Evolutionary conservation across 2,888 invertebrate genomes (phyloP), one percentile per base, ranked within the genome.

Genomic region (Drosophila antonietae): DNA sequence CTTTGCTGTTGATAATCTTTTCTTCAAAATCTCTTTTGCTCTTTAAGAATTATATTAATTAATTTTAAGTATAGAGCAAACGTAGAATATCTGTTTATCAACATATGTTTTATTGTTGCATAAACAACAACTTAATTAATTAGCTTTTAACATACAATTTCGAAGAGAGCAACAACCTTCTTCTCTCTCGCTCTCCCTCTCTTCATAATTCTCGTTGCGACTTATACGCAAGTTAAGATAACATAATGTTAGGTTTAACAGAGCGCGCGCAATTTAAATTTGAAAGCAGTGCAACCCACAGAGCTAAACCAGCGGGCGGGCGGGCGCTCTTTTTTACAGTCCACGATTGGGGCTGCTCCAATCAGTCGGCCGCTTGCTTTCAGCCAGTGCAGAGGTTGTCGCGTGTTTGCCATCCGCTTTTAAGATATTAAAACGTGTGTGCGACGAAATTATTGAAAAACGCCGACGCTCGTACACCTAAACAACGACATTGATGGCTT

Each of bases 331-430:
- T 56, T 41, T 47, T 39, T 39, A 56, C 56, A 58, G 58, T 46
- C 37, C 7, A 31, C 53, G 55, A n/a, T 51, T 68, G 58, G 18
- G 35, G 49, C 63, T 70, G 80, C 67, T 63, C 59, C 70, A 79
- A 61, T 82, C 87, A 82, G 84, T 83, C 81, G 81, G 84, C 79
- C 65, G 68, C 52, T 73, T 70, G 78, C 81, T 75, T 68, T 87
- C 73, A 75, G 64, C 47, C 66, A 75, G 75, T 62, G 69, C 66
- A 73, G 87, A 78, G 55, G 81, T 81, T 68, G 83, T 74, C 86
- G 81, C 86, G 87, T 77, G 80, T 60, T 52, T 67, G 64, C 52
- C 49, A 51, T 57, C 35, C 63, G 71, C 73, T 39, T 62, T 60
- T 56, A n/a, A 68, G 59, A 57, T 77, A 66, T 43, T 60, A n/a